Evolutionary conservation across 2,113 vertebrate genomes (phyloP), one percentile per base, ranked within the genome.

Genomic region (Nothocercus nigrocapillus): DNA sequence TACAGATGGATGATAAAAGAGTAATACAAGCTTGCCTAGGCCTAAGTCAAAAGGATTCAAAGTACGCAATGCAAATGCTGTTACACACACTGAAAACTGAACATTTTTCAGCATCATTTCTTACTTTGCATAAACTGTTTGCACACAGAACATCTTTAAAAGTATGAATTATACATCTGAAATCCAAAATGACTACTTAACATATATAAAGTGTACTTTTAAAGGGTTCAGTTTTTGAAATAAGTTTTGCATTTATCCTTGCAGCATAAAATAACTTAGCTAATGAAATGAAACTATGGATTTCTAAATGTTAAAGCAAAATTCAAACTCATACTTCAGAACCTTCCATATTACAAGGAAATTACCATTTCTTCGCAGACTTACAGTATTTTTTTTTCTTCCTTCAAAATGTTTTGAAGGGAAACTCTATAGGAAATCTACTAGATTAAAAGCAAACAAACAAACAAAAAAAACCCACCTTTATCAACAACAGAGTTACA

Each of bases 271-370:
- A 69, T 45, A 91, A 85, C 0, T 44, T 21, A 87, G 66, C 47
- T 67, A 10, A 70, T 32, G 2, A 85, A 85, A 87, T 54, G 4
- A 78, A 94, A 89, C 49, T 68, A 96, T 80, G 89, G 94, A 97
- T 97, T 98, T 97, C 95, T 97, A 97, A 97, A 64, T 96, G 91
- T 94, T 95, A 87, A 85, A 85, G 12, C 4, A 53, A 82, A 67
- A 45, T 13, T 76, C 16, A 74, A 76, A 74, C 25, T 59, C 66
- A 47, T 70, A 47, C 20, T 88, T 30, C 88, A 92, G 58, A 88
- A 75, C 2, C 1, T 12, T 53, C 28, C 25, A 5, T 9, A 51
- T 76, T 34, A 73, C 1, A 27, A 7, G 76, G 10, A 76, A 64
- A 0, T 30, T 62, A 62, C 3, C 7, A 53, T 13, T 4, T 63